phyloP scores from a whole-genome alignment of 2,797 vertebrate species.

The Etheostoma perlongum region DNA sequence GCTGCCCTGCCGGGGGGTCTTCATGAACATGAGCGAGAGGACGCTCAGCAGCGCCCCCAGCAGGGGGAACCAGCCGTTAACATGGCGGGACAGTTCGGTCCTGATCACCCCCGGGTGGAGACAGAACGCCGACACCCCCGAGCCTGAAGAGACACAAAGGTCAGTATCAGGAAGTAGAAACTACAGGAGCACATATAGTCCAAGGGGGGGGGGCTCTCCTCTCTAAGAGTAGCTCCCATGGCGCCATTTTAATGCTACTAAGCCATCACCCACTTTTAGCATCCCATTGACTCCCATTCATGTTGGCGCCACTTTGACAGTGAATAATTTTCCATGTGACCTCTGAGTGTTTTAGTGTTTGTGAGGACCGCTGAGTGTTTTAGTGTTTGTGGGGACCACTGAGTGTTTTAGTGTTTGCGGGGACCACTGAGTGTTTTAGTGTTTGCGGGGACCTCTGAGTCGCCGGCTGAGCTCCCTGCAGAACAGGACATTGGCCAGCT shows the following conservation, averaged over 20 bases:
- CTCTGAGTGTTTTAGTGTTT: slow-evolving; percentile 14
- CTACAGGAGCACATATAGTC: no score
- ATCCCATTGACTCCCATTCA: no score
- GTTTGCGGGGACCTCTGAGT: slow-evolving; percentile 64
- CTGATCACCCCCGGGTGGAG: slow-evolving; percentile 84
- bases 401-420: not conserved
- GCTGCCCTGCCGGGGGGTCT: slow-evolving; percentile 81
- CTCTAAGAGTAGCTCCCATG: no score
- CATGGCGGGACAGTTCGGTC: slow-evolving; percentile 76
- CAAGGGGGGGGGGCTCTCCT: no score
- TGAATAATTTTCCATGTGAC: slow-evolving; percentile 6
- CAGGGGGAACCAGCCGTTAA: slow-evolving; percentile 74
- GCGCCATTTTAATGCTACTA: no score
- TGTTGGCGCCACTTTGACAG: no score
- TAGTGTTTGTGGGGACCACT: not conserved
- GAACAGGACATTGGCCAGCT: slow-evolving; percentile 85
- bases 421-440: slow-evolving; percentile 41
- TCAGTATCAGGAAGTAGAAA: not conserved
- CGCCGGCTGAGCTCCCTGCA: slow-evolving; percentile 74
- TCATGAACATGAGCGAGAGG: slow-evolving; percentile 80
- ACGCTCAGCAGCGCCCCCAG: slow-evolving; percentile 69
- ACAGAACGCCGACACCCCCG: slow-evolving; percentile 77
- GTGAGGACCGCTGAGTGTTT: slow-evolving; percentile 39
- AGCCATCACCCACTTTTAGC: no score
- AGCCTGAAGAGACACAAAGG: slow-evolving; percentile 51